Evolutionary conservation across 2,888 invertebrate genomes (phyloP).

Genomic region (Eledona agricola): DNA sequence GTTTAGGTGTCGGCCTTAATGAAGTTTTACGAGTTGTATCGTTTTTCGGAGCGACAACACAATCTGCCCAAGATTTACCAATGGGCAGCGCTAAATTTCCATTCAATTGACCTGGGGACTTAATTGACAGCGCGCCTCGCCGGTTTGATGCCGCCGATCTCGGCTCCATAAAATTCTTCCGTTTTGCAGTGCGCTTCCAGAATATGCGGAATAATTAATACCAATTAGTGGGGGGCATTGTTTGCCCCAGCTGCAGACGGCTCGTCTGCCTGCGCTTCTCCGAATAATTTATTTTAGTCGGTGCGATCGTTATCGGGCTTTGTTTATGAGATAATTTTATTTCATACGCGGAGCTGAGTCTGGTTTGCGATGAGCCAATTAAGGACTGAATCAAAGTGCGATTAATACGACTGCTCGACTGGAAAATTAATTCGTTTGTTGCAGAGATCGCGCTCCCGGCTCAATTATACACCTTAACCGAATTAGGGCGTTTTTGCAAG

Average conservation of each 20-base stretch:
- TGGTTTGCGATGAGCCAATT: constrained; percentile 27
- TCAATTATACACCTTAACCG: constrained; percentile 27
- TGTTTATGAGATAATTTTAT: constrained; percentile 32
- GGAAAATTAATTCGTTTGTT: constrained; percentile 34
- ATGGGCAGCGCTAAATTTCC: constrained; percentile 35
- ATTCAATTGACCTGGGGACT: constrained; percentile 32
- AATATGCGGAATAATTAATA: constrained; percentile 13
- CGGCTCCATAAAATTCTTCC: constrained; percentile 26
- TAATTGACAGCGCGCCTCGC: constrained; percentile 25
- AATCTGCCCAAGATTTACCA: constrained; percentile 14
- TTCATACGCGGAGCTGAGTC: constrained; percentile 24
- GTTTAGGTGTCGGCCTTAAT: constrained; percentile 21
- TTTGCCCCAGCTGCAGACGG: constrained; percentile 5
- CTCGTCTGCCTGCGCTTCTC: constrained; percentile 16
- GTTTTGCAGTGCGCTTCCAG: constrained; percentile 1
- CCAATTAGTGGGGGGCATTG: constrained; percentile 11
- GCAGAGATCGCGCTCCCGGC: constrained; percentile 10
- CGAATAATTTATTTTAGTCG: constrained; percentile 19
- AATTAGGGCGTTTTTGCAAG: constrained; percentile 16
- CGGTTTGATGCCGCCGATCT: constrained; percentile 30
- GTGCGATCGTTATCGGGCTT: constrained; percentile 23
- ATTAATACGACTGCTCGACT: constrained; percentile 31
- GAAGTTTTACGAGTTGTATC: constrained; percentile 25
- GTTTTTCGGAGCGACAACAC: constrained; percentile 5
- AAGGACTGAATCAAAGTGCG: constrained; percentile 27